Base-by-base conservation (phyloP, 2,113 vertebrate species). In the Nycticryphes semicollaris region DNA sequence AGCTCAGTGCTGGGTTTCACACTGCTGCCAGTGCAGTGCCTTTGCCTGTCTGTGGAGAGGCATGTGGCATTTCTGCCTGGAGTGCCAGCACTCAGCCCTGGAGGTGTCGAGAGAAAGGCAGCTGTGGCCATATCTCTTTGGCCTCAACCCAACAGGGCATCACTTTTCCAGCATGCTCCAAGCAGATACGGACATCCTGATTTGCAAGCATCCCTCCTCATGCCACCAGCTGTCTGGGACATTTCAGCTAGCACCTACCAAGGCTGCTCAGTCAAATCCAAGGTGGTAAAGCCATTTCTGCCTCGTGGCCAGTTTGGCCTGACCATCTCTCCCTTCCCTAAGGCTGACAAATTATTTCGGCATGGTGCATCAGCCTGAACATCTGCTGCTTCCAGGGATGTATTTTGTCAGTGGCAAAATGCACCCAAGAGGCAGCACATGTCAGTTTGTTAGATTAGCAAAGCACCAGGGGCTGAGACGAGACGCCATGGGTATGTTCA, bases 401-500 rank as follows among this genome's bases (percentile, higher is more conserved):
- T 28, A 30, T 25, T 85, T 60, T 63, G 27, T 59, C 56, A 10
- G 15, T 25, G 35, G 51, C 30, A 51, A 48, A 60, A 57, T 0
- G 2, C 87, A 14, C 35, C 69, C 7, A 30, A 45, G 23, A 47
- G 59, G 69, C 50, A 68, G 17, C 3, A 9, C 22, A 2, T 6
- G 19, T 35, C 67, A 33, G 59, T 56, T 64, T 17, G 11, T 75
- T 30, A 14, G 51, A 20, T 53, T 6, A 82, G 54, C 41, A 84
- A 20, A 74, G 64, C 50, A 17, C 33, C 50, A 0, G 0, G 43
- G 89, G 57, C 84, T 83, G 15, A 1, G 76, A 70, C 39, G 11
- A 70, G 67, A 17, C 1, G 2, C 35, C 0, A 0, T 2, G 4
- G 25, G 30, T 3, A 0, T 5, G 11, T 45, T 31, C 1, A 6